Evolutionary conservation across 2,113 vertebrate genomes (phyloP), one percentile per base, ranked within the genome.

Genomic region (Ammodytes dubius): DNA sequence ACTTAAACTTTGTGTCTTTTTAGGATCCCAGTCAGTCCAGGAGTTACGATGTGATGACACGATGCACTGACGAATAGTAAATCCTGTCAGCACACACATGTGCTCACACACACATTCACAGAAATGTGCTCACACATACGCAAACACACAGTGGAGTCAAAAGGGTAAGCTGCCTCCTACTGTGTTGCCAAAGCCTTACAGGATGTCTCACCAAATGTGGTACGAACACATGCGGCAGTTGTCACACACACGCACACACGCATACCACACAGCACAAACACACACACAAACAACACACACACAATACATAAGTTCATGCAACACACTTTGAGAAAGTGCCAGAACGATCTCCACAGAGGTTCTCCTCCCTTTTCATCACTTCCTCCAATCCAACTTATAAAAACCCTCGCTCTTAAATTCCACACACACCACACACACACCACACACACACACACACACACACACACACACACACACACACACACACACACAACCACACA

Each of bases 171-270:
- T 14, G 82, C 63, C 65, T 84, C 83, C 84, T 74, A 57, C 77
- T 85, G 87, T 77, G 75, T 15, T 75, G 60, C 81, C 66, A 84
- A 27, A 88, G 81, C 79, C 75, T 50, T 52, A 80, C 85, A 91
- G 88, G 88, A 91, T 82, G 69, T 91, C 76, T 74, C 79, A 71
- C 77, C 88, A 89, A 89, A 78, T 79, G 89, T 73, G 60, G 77
- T 54, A 73, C 3, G 12, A 80, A 79, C 83, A 89, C 70, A 81
- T 75, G 73, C 76, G 61, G 64, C 78, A 87, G 69, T 81, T 84
- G 87, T 81, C 81, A 70, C 81, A 74, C 43, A 56, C 56, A 64
- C 58, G 73, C 59, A 56, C 70, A 54, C 74, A 86, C 69, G 81
- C 70, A 58, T 12, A 64, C 57, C 56, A 49, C 15, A 64, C 65